These are phyloP conservation scores for Physeter macrocephalus DNA, from an alignment of 2,113 vertebrate genomes.

Conservation along the genomic window DNA sequence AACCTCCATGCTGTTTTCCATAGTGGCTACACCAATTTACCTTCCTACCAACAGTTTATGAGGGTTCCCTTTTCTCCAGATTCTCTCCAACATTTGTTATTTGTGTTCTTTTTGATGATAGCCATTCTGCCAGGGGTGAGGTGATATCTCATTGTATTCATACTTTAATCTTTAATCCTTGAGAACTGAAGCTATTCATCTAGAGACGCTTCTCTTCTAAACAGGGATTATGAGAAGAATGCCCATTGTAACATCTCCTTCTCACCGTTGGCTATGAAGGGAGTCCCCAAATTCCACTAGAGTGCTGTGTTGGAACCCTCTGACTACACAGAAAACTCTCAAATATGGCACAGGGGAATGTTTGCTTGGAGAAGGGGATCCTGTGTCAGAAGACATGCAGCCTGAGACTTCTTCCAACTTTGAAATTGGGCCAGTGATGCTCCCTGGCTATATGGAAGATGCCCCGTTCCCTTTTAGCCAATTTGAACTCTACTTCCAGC, in stretches of 20 bases:
- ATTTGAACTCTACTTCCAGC: neutral
- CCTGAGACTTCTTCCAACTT: neutral
- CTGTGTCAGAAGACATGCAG: neutral
- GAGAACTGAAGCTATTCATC: constrained; percentile 73
- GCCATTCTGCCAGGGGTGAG: neutral
- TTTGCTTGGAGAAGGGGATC: neutral
- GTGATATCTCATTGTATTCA: neutral
- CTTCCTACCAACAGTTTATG: neutral
- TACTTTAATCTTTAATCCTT: constrained; percentile 72
- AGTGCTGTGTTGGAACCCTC: neutral
- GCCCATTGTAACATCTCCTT: constrained; percentile 45
- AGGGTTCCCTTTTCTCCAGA: neutral
- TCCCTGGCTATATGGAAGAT: neutral
- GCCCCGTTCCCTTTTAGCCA: neutral
- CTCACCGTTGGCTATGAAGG: neutral
- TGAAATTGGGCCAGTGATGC: neutral
- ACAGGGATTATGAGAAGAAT: constrained; percentile 68
- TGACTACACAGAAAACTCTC: neutral
- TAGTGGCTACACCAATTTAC: neutral
- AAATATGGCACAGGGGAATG: neutral
- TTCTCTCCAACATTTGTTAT: neutral
- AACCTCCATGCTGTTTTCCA: neutral
- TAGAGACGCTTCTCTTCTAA: constrained; percentile 65
- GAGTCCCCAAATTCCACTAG: neutral
- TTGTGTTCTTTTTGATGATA: neutral